These are phyloP conservation scores for Lepus americanus DNA, from an alignment of 2,113 vertebrate genomes.

Conservation along the genomic window DNA sequence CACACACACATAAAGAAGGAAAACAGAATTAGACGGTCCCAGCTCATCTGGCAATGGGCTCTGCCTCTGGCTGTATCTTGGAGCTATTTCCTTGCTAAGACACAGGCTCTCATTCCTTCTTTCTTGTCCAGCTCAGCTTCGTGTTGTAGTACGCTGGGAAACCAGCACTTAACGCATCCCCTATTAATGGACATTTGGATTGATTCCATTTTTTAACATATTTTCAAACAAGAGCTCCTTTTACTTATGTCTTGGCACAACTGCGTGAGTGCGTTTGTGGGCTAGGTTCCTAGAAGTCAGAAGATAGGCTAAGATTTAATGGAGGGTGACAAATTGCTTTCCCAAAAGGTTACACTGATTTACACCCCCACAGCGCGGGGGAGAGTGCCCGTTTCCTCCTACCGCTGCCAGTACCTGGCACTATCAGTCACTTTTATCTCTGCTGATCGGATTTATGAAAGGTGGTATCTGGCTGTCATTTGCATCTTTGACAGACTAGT, in stretches of 20 bases:
- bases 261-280: neutral
- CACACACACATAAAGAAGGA: too few relatives aligned
- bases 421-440: conserved; percentile 18
- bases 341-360: neutral
- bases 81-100: neutral
- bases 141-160: neutral
- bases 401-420: neutral
- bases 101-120: neutral
- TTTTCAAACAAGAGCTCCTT: conserved; percentile 63
- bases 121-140: neutral
- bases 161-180: conserved; percentile 25
- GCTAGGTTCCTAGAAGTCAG: conserved; percentile 54
- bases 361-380: neutral
- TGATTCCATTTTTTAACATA: conserved; percentile 58
- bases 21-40: too few relatives aligned
- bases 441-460: conserved; percentile 28
- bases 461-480: neutral
- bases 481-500: neutral
- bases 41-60: neutral
- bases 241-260: conserved; percentile 52
- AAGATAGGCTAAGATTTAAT: neutral
- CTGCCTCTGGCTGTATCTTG: neutral
- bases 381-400: fast-evolving
- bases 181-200: conserved; percentile 62
- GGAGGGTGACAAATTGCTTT: conserved; percentile 31